Evolutionary conservation across 2,797 vertebrate species (phyloP).

Genomic region (Staurois parvus): DNA sequence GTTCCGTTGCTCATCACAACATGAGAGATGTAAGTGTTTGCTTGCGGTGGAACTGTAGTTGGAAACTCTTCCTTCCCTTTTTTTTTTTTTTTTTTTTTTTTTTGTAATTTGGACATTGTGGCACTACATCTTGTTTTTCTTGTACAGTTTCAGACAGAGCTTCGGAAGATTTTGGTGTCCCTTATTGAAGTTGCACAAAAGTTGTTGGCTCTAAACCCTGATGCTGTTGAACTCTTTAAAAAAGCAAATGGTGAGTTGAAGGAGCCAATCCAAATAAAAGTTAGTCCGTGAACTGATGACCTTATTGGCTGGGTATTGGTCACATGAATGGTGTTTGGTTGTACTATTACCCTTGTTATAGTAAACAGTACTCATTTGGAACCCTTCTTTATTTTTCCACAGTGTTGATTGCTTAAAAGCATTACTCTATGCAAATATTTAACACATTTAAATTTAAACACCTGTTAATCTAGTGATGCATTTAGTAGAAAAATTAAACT

Average conservation of each 20-base stretch:
- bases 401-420: too few relatives aligned
- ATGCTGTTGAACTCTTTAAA: constrained; percentile 95
- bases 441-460: too few relatives aligned
- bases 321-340: too few relatives aligned
- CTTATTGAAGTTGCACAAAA: constrained; percentile 99
- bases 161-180: constrained; percentile 95
- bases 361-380: too few relatives aligned
- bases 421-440: too few relatives aligned
- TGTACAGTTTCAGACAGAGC: constrained; percentile 95
- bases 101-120: background rate
- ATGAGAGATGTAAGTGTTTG: constrained; percentile 89
- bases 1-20: constrained; percentile 89
- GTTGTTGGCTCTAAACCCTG: constrained; percentile 93
- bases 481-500: too few relatives aligned
- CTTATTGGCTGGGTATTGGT: background rate
- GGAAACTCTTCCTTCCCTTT: too few relatives aligned
- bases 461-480: too few relatives aligned
- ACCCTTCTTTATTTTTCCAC: too few relatives aligned
- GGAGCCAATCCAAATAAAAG: background rate
- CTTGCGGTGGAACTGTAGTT: background rate
- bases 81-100: too few relatives aligned
- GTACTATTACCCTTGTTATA: too few relatives aligned
- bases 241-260: constrained; percentile 90
- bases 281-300: background rate
- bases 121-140: background rate